Percentiles rank a stretch among this genome's conserved stretches.
These are phyloP conservation scores for Leptinotarsa haldemani DNA, from an alignment of 2,888 invertebrate species.

Conservation along the genomic window DNA sequence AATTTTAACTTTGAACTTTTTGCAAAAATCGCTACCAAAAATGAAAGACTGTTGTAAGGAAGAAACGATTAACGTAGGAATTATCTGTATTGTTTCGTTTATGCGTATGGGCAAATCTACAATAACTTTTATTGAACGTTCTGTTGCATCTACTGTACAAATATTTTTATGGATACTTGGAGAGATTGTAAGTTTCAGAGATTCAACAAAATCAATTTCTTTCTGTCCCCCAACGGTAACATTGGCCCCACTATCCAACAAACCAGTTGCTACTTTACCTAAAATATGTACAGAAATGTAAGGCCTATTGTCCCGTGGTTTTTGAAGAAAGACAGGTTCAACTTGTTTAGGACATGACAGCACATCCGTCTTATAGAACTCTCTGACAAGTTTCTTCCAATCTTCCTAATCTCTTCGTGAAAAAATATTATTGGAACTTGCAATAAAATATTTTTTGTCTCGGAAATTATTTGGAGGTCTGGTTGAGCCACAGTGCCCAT, in stretches of 20 bases:
- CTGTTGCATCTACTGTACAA: conserved; percentile 33
- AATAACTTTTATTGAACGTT: conserved; percentile 24
- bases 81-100: conserved; percentile 9
- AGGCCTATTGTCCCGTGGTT: conserved; percentile 33
- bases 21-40: conserved; percentile 35
- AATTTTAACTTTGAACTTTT: conserved; percentile 20
- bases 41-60: conserved; percentile 32
- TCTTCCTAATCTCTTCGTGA: not conserved
- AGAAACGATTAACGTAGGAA: conserved; percentile 34
- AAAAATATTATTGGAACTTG: not conserved
- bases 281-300: conserved; percentile 34
- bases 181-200: conserved; percentile 13
- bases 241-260: conserved; percentile 40
- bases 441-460: not conserved
- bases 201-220: conserved; percentile 25
- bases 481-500: not conserved
- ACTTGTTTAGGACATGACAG: not conserved
- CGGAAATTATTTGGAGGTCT: not conserved
- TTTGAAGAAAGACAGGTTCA: conserved; percentile 25
- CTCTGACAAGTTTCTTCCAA: not conserved
- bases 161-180: conserved; percentile 15
- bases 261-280: conserved; percentile 23
- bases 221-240: conserved; percentile 29
- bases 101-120: conserved; percentile 34
- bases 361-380: not conserved